phyloP scores from a whole-genome alignment of 2,113 vertebrate genomes.

The Leuciscus idus region DNA sequence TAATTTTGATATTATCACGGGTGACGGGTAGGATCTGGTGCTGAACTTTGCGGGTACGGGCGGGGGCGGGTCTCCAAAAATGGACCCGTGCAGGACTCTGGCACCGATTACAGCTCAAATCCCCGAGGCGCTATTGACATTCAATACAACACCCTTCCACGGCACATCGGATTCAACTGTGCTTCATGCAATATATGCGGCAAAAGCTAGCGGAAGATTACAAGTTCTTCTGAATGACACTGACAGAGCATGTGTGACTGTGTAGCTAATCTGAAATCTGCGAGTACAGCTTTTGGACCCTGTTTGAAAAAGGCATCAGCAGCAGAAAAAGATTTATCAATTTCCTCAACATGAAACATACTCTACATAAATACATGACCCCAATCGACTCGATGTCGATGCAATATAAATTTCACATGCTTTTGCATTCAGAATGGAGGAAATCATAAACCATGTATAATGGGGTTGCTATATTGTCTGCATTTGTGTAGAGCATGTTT shows the following conservation, averaged over 20 bases:
- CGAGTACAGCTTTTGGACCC: too few relatives aligned
- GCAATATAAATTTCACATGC: not conserved
- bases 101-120: slow-evolving; percentile 30
- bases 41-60: too few relatives aligned
- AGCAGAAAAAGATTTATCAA: too few relatives aligned
- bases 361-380: not conserved
- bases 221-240: not conserved
- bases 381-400: too few relatives aligned
- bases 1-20: too few relatives aligned
- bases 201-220: slow-evolving; percentile 22
- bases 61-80: too few relatives aligned
- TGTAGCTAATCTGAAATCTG: not conserved
- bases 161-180: not conserved
- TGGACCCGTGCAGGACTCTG: too few relatives aligned
- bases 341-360: too few relatives aligned
- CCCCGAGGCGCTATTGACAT: slow-evolving; percentile 7
- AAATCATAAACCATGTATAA: not conserved
- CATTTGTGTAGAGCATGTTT: not conserved
- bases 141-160: slow-evolving; percentile 14
- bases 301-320: too few relatives aligned
- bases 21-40: too few relatives aligned
- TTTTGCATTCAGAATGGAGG: not conserved
- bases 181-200: not conserved
- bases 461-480: not conserved
- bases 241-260: not conserved